A percentile compares a stretch with the other conserved stretches of the same genome.
Conservation (phyloP, 2,113 vertebrate genomes). For the Microtus richardsoni region DNA sequence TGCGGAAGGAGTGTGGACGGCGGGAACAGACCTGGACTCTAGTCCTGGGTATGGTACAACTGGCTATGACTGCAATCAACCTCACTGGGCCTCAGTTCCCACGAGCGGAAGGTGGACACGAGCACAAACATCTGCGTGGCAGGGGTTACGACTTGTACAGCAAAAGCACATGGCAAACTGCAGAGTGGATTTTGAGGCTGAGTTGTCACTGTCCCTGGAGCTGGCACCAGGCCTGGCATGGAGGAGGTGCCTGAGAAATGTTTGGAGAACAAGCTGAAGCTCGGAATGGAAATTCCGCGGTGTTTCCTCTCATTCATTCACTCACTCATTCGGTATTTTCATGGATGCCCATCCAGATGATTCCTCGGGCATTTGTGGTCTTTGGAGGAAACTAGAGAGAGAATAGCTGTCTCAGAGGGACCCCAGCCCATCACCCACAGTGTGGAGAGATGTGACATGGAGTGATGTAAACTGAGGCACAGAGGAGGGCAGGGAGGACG, state of each 20-base stretch:
- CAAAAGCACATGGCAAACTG: background rate
- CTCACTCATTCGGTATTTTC: background rate
- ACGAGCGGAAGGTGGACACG: slow-evolving; percentile 1
- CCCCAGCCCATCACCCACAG: background rate
- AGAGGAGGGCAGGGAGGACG: background rate
- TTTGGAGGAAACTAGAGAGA: background rate
- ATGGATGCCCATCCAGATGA: background rate
- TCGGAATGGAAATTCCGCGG: background rate
- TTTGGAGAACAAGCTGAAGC: slow-evolving; percentile 51
- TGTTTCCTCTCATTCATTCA: slow-evolving; percentile 3
- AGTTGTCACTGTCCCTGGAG: background rate
- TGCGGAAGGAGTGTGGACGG: background rate
- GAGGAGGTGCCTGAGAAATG: slow-evolving; percentile 56
- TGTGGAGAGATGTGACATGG: background rate
- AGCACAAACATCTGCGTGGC: background rate
- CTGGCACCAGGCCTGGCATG: slow-evolving; percentile 62
- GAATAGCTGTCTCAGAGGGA: background rate
- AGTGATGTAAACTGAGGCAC: background rate
- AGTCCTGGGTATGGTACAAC: background rate
- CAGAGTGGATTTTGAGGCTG: background rate
- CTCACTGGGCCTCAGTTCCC: slow-evolving; percentile 25
- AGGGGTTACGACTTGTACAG: background rate
- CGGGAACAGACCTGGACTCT: slow-evolving; percentile 3
- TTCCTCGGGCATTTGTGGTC: background rate
- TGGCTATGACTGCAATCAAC: background rate